phyloP scores from a whole-genome alignment of 2,797 vertebrate genomes.

The Pteropus rufus region DNA sequence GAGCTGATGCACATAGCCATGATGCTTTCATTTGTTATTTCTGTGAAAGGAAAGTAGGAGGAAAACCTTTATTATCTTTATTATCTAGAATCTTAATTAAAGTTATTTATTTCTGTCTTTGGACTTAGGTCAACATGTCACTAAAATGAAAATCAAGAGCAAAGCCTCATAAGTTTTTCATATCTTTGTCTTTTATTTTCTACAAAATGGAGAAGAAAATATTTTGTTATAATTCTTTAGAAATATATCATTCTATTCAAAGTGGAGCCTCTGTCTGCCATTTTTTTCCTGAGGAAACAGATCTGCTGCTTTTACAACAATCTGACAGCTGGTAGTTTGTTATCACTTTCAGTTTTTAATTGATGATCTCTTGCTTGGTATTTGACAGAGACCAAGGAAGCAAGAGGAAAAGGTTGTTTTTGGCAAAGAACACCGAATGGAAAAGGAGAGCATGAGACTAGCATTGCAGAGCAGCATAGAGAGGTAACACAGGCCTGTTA shows the following conservation, averaged over 20 bases:
- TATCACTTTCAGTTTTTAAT: slow-evolving; percentile 34
- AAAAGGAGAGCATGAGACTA: neutral
- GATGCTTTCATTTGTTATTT: neutral
- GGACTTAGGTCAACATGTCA: neutral
- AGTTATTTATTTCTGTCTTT: neutral
- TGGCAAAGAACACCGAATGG: neutral
- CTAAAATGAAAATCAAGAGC: slow-evolving; percentile 42
- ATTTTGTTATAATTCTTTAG: slow-evolving; percentile 33
- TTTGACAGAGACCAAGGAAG: slow-evolving; percentile 33
- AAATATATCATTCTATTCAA: neutral
- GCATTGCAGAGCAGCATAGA: neutral
- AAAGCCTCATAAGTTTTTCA: neutral
- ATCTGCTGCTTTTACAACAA: neutral
- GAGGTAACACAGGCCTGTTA: neutral
- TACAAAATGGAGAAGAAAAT: slow-evolving; percentile 15
- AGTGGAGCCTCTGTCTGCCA: neutral
- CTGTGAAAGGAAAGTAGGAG: neutral
- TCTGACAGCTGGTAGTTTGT: neutral
- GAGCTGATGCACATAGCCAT: neutral
- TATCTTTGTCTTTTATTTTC: slow-evolving; percentile 24
- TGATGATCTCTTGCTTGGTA: slow-evolving; percentile 30
- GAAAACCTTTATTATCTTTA: neutral
- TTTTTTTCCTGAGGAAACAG: neutral
- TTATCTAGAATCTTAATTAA: slow-evolving; percentile 19
- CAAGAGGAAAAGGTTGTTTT: neutral